Base-by-base conservation (phyloP, 2,888 invertebrate species). In the Cenopis cana region DNA sequence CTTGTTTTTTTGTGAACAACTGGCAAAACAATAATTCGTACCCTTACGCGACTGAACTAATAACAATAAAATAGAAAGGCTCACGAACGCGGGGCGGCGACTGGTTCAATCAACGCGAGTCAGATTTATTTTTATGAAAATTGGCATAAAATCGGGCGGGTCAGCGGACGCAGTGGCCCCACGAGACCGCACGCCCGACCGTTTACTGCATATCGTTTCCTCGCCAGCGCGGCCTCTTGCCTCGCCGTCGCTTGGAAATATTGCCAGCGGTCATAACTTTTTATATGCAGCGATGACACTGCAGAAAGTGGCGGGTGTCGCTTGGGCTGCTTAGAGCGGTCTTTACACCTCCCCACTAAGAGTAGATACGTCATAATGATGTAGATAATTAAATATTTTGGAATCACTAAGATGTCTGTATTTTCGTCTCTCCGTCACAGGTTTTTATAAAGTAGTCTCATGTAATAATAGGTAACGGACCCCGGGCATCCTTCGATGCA, bases 111-210 rank as follows among this genome's bases (percentile, higher is more conserved):
- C 93, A 93, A 89, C 90, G 88, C 84, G 85, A 88, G 85, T 87
- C 93, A 89, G 93, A 93, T 93, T 93, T 93, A 93, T 93, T 93
- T 93, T 93, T 93, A 93, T 93, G 93, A 93, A 93, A 92, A 93
- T 93, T 93, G 93, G 93, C 92, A 93, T 93, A 93, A 93, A 93
- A 89, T 88, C 89, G 89, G 85, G 85, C 87, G 93, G 93, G 92
- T 92, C 93, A 91, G 88, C 85, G 82, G 84, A 85, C 84, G 82
- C 87, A 86, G 85, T 84, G 89, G 88, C 89, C 92, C 91, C 91
- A 86, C 86, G 92, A 90, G 91, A 91, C 91, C 91, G 84, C 88
- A 90, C 92, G 91, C 92, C 93, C 90, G 91, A 79, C 84, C 91
- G 91, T 93, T 93, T 93, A 93, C 93, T 93, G 93, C 93, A 93